A percentile compares a stretch with the other conserved stretches of the same genome.
phyloP scores from a whole-genome alignment of 2,888 invertebrate genomes.

The Ischnus inquisitorius region DNA sequence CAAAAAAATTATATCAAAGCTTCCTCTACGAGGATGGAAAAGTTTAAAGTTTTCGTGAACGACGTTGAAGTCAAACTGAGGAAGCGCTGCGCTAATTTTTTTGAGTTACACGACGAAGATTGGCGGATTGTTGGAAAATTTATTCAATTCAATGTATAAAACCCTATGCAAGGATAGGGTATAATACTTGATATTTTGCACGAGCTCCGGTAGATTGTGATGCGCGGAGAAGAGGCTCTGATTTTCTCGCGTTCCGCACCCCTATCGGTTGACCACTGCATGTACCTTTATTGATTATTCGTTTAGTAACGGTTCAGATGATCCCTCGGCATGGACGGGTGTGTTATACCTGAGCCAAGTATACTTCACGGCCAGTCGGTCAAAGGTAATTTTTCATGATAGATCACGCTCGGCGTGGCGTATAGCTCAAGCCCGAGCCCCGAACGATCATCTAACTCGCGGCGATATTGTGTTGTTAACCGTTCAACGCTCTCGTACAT shows the following conservation, averaged over 20 bases:
- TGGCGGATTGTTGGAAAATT: background rate
- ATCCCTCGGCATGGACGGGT: background rate
- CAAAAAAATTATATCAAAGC: no score
- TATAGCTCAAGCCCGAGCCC: conserved; percentile 48
- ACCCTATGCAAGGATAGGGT: background rate
- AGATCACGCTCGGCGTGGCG: conserved; percentile 84
- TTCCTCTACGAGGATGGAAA: no score
- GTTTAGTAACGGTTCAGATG: conserved; percentile 67
- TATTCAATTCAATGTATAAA: background rate
- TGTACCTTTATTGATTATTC: conserved; percentile 69
- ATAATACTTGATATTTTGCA: conserved; percentile 12
- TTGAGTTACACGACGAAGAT: no score
- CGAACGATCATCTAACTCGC: conserved; percentile 18
- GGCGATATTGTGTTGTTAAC: conserved; percentile 34
- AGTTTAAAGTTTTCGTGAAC: no score
- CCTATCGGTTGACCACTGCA: conserved; percentile 21
- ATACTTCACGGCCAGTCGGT: conserved; percentile 78
- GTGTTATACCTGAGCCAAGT: conserved; percentile 75
- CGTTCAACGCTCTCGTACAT: conserved; percentile 45
- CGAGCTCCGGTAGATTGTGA: background rate
- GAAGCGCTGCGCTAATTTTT: no score
- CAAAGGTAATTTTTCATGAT: conserved; percentile 86
- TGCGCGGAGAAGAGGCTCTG: background rate
- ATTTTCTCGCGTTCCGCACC: conserved; percentile 34
- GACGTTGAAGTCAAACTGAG: no score